These are phyloP conservation scores for Stenolophus ochropezus DNA, from an alignment of 2,888 invertebrate genomes.

Conservation along the genomic window DNA sequence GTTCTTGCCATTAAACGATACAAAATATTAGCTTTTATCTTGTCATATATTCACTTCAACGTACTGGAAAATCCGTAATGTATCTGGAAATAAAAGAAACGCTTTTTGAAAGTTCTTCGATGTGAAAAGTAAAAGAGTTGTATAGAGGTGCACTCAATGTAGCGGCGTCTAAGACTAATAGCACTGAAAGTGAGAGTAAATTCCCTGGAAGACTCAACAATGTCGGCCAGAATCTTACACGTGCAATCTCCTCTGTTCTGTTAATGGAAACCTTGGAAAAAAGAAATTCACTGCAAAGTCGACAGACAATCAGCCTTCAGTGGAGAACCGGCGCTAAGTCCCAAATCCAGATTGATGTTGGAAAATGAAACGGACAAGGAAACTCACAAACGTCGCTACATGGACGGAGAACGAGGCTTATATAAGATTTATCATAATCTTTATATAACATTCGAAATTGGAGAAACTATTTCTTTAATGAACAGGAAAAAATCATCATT, in stretches of 20 bases:
- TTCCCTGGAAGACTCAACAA: slow-evolving; percentile 32
- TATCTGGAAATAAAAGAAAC: neutral
- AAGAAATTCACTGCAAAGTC: slow-evolving; percentile 43
- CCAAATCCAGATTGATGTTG: slow-evolving; percentile 57
- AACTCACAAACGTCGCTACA: neutral
- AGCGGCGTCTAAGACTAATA: slow-evolving; percentile 23
- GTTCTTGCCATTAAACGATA: neutral
- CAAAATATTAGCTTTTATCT: neutral
- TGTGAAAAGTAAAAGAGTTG: slow-evolving; percentile 7
- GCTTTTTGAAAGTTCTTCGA: slow-evolving; percentile 1
- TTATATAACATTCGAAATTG: neutral
- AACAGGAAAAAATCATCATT: too few species aligned
- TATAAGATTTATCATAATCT: neutral
- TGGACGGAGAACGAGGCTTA: neutral
- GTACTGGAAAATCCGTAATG: neutral
- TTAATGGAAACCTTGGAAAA: slow-evolving; percentile 54
- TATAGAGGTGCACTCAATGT: slow-evolving; percentile 18
- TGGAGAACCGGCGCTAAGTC: slow-evolving; percentile 35
- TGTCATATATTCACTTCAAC: neutral
- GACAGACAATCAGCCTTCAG: slow-evolving; percentile 54
- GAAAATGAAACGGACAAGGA: slow-evolving; percentile 37
- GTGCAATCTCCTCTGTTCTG: slow-evolving; percentile 39
- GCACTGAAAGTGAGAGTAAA: slow-evolving; percentile 26
- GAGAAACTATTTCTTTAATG: too few species aligned
- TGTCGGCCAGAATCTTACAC: slow-evolving; percentile 34